Evolutionary conservation across 2,888 invertebrate species (phyloP).

Genomic region (Leuctra nigra): DNA sequence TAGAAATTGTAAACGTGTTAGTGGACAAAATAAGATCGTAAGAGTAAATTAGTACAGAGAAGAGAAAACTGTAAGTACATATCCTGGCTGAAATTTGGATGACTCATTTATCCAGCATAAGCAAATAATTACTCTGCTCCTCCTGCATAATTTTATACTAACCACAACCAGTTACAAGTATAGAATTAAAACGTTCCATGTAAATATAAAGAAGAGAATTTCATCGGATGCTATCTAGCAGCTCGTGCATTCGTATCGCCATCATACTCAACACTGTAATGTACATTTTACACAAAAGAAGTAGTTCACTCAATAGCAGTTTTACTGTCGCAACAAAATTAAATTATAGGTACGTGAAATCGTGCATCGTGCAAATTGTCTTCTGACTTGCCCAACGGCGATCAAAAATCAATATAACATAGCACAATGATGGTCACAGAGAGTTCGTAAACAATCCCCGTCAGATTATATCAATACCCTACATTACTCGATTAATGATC

Average conservation of each 20-base stretch:
- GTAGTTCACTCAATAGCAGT: neutral
- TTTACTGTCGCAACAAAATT: neutral
- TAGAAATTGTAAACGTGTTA: too few relatives aligned
- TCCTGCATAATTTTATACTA: too few relatives aligned
- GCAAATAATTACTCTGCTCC: too few relatives aligned
- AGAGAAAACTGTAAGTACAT: too few relatives aligned
- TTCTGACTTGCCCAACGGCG: neutral
- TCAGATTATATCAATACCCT: neutral
- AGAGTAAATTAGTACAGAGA: too few relatives aligned
- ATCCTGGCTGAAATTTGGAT: too few relatives aligned
- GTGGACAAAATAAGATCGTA: too few relatives aligned
- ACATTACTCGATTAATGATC: neutral
- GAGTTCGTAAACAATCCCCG: neutral
- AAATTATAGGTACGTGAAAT: neutral
- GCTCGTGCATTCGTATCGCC: neutral
- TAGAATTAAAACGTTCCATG: too few relatives aligned
- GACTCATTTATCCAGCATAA: too few relatives aligned
- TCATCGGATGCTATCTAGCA: too few relatives aligned
- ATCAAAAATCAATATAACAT: neutral
- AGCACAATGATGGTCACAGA: neutral
- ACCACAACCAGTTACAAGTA: too few relatives aligned
- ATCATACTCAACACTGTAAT: neutral
- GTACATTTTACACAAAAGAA: neutral
- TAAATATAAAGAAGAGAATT: too few relatives aligned
- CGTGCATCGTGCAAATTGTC: neutral